phyloP scores from a whole-genome alignment of 2,797 vertebrate genomes.

The Psittacula echo region DNA sequence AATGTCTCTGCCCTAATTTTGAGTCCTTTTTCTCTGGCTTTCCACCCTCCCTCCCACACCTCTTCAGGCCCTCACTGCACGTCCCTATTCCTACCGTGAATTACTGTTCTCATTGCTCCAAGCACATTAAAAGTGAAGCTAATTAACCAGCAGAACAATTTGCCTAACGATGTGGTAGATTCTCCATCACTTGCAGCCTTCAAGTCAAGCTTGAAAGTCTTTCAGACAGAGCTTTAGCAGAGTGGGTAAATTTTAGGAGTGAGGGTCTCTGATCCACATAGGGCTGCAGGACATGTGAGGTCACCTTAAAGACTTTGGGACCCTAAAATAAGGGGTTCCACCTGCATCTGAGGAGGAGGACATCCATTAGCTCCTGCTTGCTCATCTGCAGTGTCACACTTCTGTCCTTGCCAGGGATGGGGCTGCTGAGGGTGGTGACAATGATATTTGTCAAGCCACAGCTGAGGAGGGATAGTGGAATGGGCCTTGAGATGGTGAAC shows the following conservation, averaged over 20 bases:
- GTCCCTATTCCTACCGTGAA: constrained; percentile 2
- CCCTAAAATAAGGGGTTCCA: not conserved
- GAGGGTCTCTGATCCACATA: accelerated
- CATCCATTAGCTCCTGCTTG: not conserved
- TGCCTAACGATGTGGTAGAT: constrained; percentile 61
- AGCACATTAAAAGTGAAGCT: constrained; percentile 65
- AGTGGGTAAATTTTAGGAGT: not conserved
- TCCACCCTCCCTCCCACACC: constrained; percentile 5
- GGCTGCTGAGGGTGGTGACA: not conserved
- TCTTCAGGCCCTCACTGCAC: not conserved
- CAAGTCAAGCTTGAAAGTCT: not conserved
- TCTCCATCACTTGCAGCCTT: constrained; percentile 63
- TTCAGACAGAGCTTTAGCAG: not conserved
- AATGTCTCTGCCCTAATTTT: constrained; percentile 37
- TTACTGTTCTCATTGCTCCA: constrained; percentile 64
- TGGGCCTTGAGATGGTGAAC: not conserved
- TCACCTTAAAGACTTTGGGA: not conserved
- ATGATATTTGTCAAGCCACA: not conserved
- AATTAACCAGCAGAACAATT: constrained; percentile 71
- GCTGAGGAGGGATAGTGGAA: not conserved
- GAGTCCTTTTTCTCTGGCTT: not conserved
- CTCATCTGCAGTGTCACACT: not conserved
- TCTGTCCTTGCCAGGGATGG: not conserved
- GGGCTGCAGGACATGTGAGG: not conserved
- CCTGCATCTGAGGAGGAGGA: not conserved